A percentile compares a stretch with the other conserved stretches of the same genome.
Conservation (phyloP, 2,888 invertebrate genomes). For the Xylocampa areola region DNA sequence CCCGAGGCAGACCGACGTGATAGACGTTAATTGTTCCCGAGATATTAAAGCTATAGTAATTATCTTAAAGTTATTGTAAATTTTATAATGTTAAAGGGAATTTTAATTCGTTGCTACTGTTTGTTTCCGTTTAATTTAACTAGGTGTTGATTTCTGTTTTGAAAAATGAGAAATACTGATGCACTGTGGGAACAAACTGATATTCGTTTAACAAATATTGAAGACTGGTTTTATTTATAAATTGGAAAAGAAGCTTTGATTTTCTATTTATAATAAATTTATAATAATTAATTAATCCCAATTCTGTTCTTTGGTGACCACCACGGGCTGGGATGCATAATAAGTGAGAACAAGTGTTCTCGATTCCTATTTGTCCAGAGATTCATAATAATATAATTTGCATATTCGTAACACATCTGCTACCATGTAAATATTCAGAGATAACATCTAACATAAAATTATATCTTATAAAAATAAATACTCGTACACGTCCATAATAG, state of each 20-base stretch:
- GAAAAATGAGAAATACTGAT: slow-evolving; percentile 12
- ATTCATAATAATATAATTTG: not conserved
- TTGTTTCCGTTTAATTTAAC: slow-evolving; percentile 36
- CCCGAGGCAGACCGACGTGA: slow-evolving; percentile 69
- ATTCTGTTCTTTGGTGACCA: no score
- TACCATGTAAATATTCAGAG: slow-evolving; percentile 15
- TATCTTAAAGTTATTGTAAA: slow-evolving; percentile 66
- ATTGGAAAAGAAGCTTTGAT: no score
- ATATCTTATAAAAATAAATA: slow-evolving; percentile 46
- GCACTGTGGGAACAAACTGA: no score
- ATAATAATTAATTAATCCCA: no score
- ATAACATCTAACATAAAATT: slow-evolving; percentile 32
- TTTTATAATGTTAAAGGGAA: slow-evolving; percentile 51
- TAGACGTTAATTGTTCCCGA: slow-evolving; percentile 81
- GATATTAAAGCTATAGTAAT: slow-evolving; percentile 71
- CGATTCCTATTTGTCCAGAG: no score
- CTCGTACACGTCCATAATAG: slow-evolving; percentile 50
- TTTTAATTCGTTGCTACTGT: slow-evolving; percentile 50
- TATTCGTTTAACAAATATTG: not conserved
- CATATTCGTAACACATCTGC: slow-evolving; percentile 8
- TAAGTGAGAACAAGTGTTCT: no score
- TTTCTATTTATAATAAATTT: no score
- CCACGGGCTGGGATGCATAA: no score
- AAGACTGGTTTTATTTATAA: no score
- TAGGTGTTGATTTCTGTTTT: slow-evolving; percentile 31